Base-by-base conservation (phyloP, 2,113 vertebrate species). In the Notiomystis cincta region DNA sequence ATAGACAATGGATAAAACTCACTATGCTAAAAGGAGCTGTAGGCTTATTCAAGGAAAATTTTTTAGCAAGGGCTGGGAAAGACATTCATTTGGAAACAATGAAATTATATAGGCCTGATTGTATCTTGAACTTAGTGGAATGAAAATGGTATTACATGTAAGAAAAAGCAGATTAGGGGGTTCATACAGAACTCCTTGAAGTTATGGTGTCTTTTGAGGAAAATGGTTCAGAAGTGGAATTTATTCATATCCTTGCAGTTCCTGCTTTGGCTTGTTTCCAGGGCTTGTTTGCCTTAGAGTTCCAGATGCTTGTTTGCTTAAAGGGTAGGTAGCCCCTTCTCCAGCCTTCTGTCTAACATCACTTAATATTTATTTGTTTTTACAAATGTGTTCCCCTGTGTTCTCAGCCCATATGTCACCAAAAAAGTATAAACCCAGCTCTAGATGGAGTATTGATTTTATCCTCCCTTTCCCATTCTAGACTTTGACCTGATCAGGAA, bases 331-430 rank as follows among this genome's bases (percentile, higher is more conserved):
- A 92, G 87, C 82, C 73, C 78, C 71, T 93, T 89, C 89, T 88
- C 61, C 77, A 86, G 67, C 67, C 27, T 42, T 50, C 65, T 92
- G 83, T 80, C 44, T 44, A 64, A 78, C 71, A 89, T 40, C 90
- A 53, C 82, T 94, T 94, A 90, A 54, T 93, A 90, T 89, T 90
- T 87, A 70, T 95, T 95, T 90, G 83, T 91, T 93, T 96, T 81
- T 84, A 53, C 57, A 69, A 90, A 93, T 79, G 73, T 73, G 71
- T 89, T 73, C 82, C 78, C 84, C 61, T 84, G 75, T 71, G 47
- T 69, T 82, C 44, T 58, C 38, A 38, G 64, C n/a, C 96, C 89
- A 83, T 89, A 76, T 78, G 95, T 87, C 79, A 51, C 35, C n/a
- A 61, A 65, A 33, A 69, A 28, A 53, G 13, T 40, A 27, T 33